These are phyloP conservation scores for Hemicordylus capensis DNA, from an alignment of 2,113 vertebrate species.

Conservation along the genomic window DNA sequence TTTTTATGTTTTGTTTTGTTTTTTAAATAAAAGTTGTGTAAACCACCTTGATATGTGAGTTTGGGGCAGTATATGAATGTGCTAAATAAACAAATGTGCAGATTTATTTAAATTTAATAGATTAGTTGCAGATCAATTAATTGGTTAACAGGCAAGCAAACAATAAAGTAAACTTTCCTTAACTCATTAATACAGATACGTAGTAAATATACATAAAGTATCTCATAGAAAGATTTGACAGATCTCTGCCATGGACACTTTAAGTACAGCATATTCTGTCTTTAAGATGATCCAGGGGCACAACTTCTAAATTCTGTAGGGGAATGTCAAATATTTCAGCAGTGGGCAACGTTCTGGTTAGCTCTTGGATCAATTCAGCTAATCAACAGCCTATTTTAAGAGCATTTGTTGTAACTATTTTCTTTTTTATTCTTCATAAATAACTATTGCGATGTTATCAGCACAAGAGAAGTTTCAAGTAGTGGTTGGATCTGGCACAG, in stretches of 20 bases:
- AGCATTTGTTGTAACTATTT: not conserved
- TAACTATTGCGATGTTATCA: not conserved
- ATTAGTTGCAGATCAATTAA: not conserved
- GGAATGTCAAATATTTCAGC: not conserved
- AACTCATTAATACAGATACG: not conserved
- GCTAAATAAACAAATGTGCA: too few relatives aligned
- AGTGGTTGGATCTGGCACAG: not conserved
- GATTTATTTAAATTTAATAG: not conserved
- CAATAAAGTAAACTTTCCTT: not conserved
- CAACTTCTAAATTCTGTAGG: not conserved
- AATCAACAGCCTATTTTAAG: not conserved
- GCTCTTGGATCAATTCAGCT: not conserved
- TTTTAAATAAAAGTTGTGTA: too few relatives aligned
- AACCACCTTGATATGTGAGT: too few relatives aligned
- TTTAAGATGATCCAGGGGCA: not conserved
- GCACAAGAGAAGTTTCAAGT: not conserved
- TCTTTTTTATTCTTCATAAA: constrained; percentile 11
- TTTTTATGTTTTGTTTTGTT: too few relatives aligned
- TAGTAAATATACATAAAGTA: not conserved
- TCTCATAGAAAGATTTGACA: not conserved
- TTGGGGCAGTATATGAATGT: too few relatives aligned
- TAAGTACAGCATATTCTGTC: not conserved
- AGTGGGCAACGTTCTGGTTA: not conserved
- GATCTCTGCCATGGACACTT: not conserved
- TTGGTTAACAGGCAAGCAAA: not conserved